Conservation (phyloP, 64 coral and sea anemone species). For the Actinia tenebrosa region DNA sequence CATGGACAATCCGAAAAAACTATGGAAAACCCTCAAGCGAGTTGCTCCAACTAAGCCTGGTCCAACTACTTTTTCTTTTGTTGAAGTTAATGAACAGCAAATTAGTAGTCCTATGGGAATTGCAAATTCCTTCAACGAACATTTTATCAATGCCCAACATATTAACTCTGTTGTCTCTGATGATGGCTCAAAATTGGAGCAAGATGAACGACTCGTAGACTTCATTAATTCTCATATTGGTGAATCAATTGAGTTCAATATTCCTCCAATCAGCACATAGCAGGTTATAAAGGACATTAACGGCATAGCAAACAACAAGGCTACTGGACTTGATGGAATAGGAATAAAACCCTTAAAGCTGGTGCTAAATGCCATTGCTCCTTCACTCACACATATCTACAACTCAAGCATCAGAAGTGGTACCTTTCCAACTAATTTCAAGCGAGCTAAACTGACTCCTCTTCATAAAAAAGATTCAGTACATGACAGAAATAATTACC, state of each 20-base stretch:
- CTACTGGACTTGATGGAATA: no score
- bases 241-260: neutral
- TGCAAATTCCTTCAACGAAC: neutral
- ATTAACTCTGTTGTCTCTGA: no score
- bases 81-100: neutral
- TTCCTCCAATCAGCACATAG: neutral
- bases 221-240: neutral
- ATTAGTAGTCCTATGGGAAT: neutral
- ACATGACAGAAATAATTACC: neutral
- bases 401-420: neutral
- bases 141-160: neutral
- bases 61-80: neutral
- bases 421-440: neutral
- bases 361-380: no score
- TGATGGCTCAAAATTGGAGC: neutral
- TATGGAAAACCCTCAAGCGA: neutral
- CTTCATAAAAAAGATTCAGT: neutral
- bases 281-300: neutral
- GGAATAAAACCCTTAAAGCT: no score
- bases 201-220: neutral
- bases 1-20: neutral
- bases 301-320: neutral
- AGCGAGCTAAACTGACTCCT: neutral
- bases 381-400: neutral
- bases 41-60: neutral